phyloP scores from a whole-genome alignment of 2,797 vertebrate species.

The Octomys mimax region DNA sequence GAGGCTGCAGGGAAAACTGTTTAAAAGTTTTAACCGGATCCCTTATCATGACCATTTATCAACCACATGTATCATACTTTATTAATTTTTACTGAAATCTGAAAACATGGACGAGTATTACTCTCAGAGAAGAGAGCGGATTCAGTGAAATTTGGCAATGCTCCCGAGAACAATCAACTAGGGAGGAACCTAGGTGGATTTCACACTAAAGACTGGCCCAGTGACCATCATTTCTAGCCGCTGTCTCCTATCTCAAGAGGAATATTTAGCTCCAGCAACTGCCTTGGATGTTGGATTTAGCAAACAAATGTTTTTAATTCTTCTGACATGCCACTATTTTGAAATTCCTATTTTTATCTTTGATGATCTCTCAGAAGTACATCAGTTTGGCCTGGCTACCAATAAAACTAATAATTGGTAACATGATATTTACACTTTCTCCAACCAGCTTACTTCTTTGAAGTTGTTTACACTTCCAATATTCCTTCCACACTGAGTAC shows the following conservation, averaged over 20 bases:
- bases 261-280: background rate
- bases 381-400: background rate
- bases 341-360: background rate
- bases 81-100: background rate
- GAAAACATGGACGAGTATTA: background rate
- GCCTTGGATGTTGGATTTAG: background rate
- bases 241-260: background rate
- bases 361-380: background rate
- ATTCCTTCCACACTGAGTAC: background rate
- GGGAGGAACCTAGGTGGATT: background rate
- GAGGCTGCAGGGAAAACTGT: background rate
- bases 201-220: background rate
- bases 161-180: background rate
- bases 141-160: background rate
- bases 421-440: background rate
- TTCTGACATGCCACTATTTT: background rate
- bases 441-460: background rate
- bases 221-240: background rate
- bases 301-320: constrained; percentile 18
- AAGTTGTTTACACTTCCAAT: constrained; percentile 26
- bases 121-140: constrained; percentile 25
- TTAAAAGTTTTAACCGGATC: background rate
- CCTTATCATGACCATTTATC: background rate
- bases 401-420: constrained; percentile 23
- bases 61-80: background rate